Evolutionary conservation across 2,113 vertebrate genomes (phyloP).

Genomic region (Rousettus leschenaultii): DNA sequence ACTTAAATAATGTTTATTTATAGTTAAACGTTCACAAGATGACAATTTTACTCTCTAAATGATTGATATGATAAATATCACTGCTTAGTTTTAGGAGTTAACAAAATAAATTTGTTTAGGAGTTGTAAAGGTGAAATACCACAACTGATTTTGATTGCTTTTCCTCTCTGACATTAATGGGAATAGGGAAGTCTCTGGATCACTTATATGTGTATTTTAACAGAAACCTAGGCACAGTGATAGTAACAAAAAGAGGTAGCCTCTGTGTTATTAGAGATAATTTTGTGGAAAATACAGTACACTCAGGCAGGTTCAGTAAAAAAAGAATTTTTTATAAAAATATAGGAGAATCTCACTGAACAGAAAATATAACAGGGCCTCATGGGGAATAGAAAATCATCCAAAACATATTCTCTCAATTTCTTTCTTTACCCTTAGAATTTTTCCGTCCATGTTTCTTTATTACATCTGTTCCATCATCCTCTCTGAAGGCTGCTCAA

Average conservation of each 20-base stretch:
- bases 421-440: background rate
- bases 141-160: background rate
- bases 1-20: background rate
- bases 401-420: background rate
- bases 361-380: background rate
- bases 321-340: background rate
- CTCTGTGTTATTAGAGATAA: background rate
- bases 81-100: background rate
- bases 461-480: background rate
- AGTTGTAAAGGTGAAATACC: background rate
- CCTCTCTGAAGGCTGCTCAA: background rate
- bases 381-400: background rate
- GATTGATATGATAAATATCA: slow-evolving; percentile 17
- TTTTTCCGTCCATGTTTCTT: slow-evolving; percentile 27
- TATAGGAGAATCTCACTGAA: background rate
- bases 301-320: background rate
- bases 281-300: background rate
- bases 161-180: background rate
- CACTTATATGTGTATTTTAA: background rate
- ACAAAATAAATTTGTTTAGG: background rate
- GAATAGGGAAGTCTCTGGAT: background rate
- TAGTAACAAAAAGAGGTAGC: background rate
- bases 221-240: background rate
- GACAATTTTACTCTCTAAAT: background rate
- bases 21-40: background rate